Percentiles rank a stretch among this genome's conserved stretches.
phyloP scores from a whole-genome alignment of 92 coral and sea anemone species.

The Bergia sp. region DNA sequence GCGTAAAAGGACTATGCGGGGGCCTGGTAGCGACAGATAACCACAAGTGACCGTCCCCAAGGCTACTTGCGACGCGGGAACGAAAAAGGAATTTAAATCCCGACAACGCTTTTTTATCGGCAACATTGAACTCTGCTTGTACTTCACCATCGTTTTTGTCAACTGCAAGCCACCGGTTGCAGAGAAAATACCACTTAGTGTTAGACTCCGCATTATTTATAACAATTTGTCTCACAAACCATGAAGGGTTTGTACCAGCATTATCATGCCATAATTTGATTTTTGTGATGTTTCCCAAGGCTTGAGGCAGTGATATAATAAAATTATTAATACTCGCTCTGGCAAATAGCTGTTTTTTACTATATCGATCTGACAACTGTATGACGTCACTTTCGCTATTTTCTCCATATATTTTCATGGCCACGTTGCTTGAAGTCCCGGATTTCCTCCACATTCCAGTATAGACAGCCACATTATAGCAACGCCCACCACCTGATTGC shows the following conservation, averaged over 20 bases:
- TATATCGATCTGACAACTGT: constrained; percentile 70
- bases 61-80: constrained; percentile 71
- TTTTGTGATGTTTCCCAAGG: constrained; percentile 63
- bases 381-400: constrained; percentile 73
- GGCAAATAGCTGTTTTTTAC: constrained; percentile 74
- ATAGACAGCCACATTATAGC: constrained; percentile 79
- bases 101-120: constrained; percentile 74
- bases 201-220: constrained; percentile 68
- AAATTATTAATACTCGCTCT: constrained; percentile 85
- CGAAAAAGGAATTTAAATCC: constrained; percentile 81
- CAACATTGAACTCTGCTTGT: constrained; percentile 68
- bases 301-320: constrained; percentile 71
- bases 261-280: constrained; percentile 92
- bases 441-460: constrained; percentile 90
- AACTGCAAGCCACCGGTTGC: constrained; percentile 93
- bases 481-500: constrained; percentile 61
- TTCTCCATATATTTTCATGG: constrained; percentile 72
- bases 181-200: constrained; percentile 72
- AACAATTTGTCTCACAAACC: constrained; percentile 80
- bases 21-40: constrained; percentile 91
- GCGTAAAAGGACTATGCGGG: constrained; percentile 93
- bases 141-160: constrained; percentile 87
- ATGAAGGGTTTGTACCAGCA: constrained; percentile 77
- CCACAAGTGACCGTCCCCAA: constrained; percentile 95
- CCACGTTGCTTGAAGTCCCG: constrained; percentile 92